These are phyloP conservation scores for Amyelois transitella DNA, from an alignment of 1,140 invertebrate genomes.

Conservation along the genomic window DNA sequence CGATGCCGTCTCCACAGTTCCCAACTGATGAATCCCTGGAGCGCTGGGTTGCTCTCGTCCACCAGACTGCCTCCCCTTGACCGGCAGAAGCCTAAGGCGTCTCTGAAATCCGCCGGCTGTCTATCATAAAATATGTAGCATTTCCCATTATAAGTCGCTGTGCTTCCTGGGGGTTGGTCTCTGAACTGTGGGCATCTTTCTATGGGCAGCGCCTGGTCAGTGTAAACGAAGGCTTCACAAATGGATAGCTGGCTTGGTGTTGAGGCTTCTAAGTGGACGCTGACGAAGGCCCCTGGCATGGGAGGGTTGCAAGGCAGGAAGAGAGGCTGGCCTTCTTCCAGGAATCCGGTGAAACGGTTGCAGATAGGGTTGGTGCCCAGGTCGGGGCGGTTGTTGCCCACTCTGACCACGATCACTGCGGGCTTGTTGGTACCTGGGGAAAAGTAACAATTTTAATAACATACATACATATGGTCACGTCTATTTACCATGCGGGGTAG, in stretches of 20 bases:
- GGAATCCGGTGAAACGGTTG: conserved; percentile 88
- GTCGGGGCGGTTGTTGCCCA: conserved; percentile 96
- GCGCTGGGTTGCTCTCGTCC: conserved; percentile 94
- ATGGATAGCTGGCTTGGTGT: conserved; percentile 86
- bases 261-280: conserved; percentile 89
- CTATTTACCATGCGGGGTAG: too few relatives aligned
- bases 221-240: conserved; percentile 97
- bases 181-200: conserved; percentile 94
- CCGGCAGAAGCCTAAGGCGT: conserved; percentile 87
- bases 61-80: conserved; percentile 88
- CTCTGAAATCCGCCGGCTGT: conserved; percentile 87
- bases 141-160: conserved; percentile 96
- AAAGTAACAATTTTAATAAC: conserved; percentile 9
- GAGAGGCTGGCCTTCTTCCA: conserved; percentile 92
- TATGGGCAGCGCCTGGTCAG: conserved; percentile 94
- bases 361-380: conserved; percentile 94
- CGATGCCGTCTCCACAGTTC: conserved; percentile 93
- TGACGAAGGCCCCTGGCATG: conserved; percentile 96
- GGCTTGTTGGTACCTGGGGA: conserved; percentile 76
- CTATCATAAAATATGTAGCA: conserved; percentile 97
- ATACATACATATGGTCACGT: neutral
- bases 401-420: conserved; percentile 91
- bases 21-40: conserved; percentile 96
- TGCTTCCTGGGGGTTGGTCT: conserved; percentile 92
- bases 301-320: conserved; percentile 95